Evolutionary conservation across 2,888 invertebrate species (phyloP).

Genomic region (Cremastinae sp.): DNA sequence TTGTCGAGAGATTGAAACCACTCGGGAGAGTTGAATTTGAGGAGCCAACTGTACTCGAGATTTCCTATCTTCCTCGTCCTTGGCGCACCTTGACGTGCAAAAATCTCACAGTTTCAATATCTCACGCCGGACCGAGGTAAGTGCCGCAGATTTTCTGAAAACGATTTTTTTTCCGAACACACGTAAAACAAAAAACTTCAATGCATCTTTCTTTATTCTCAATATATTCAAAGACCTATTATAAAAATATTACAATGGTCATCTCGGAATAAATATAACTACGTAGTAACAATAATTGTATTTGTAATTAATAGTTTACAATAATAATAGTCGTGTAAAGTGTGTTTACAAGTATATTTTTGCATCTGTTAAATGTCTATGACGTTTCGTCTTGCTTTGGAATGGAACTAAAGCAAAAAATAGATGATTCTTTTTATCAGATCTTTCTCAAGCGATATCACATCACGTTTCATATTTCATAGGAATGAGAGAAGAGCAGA

Average conservation of each 20-base stretch:
- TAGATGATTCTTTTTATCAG: constrained; percentile 14
- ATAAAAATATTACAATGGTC: constrained; percentile 44
- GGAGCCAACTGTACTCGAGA: constrained; percentile 35
- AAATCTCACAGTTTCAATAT: too few relatives aligned
- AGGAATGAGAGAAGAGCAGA: constrained; percentile 32
- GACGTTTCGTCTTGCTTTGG: constrained; percentile 54
- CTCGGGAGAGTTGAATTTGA: constrained; percentile 24
- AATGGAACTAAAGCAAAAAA: constrained; percentile 37
- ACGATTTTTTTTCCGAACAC: neutral
- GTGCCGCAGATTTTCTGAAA: neutral
- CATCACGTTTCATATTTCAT: constrained; percentile 35
- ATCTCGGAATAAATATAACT: constrained; percentile 25
- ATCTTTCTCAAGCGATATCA: constrained; percentile 35
- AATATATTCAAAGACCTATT: constrained; percentile 10
- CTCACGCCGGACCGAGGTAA: neutral
- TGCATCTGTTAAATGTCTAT: constrained; percentile 45
- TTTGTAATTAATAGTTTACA: constrained; percentile 31
- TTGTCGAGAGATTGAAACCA: constrained; percentile 33
- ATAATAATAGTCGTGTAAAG: constrained; percentile 29
- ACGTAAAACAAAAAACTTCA: too few relatives aligned
- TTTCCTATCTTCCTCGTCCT: constrained; percentile 36
- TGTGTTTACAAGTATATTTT: constrained; percentile 15
- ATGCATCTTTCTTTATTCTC: too few relatives aligned
- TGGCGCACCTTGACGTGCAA: neutral
- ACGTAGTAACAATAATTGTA: constrained; percentile 26